phyloP scores from a whole-genome alignment of 2,888 invertebrate species.

The Agrotis puta region DNA sequence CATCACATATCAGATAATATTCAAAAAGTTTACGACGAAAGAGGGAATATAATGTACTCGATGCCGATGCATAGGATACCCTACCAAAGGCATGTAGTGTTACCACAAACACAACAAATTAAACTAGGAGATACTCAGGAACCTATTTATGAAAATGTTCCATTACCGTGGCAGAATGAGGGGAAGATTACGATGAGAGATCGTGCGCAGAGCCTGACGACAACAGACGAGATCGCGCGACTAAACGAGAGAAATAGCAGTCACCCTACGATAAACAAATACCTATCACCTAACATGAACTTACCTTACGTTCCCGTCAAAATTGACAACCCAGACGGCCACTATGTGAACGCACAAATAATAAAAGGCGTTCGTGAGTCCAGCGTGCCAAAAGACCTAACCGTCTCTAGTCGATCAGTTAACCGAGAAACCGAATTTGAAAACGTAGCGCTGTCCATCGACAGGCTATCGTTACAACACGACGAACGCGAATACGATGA shows the following conservation, averaged over 20 bases:
- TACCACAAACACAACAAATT: conserved; percentile 87
- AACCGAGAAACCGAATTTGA: conserved; percentile 78
- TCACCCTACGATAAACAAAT: conserved; percentile 79
- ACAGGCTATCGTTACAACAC: conserved; percentile 79
- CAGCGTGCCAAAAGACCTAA: conserved; percentile 82
- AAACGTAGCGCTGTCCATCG: conserved; percentile 78
- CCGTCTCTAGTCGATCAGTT: conserved; percentile 73
- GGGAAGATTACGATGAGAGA: conserved; percentile 79
- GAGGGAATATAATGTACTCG: conserved; percentile 92
- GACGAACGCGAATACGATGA: conserved; percentile 83
- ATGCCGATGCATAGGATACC: conserved; percentile 90
- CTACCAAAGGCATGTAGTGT: conserved; percentile 86
- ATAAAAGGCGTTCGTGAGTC: conserved; percentile 85
- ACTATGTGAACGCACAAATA: conserved; percentile 88
- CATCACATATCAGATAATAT: conserved; percentile 91
- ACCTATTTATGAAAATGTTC: conserved; percentile 96
- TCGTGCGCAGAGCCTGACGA: conserved; percentile 93
- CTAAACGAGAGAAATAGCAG: conserved; percentile 85
- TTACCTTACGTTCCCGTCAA: conserved; percentile 69
- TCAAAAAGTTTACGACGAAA: conserved; percentile 92
- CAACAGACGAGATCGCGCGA: conserved; percentile 92
- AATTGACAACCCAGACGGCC: conserved; percentile 76
- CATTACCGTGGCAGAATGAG: conserved; percentile 92
- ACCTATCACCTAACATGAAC: conserved; percentile 67
- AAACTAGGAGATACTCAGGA: conserved; percentile 90